A percentile compares a stretch with the other conserved stretches of the same genome.
Conservation (phyloP, 2,888 invertebrate genomes). For the Corythucha ciliata region DNA sequence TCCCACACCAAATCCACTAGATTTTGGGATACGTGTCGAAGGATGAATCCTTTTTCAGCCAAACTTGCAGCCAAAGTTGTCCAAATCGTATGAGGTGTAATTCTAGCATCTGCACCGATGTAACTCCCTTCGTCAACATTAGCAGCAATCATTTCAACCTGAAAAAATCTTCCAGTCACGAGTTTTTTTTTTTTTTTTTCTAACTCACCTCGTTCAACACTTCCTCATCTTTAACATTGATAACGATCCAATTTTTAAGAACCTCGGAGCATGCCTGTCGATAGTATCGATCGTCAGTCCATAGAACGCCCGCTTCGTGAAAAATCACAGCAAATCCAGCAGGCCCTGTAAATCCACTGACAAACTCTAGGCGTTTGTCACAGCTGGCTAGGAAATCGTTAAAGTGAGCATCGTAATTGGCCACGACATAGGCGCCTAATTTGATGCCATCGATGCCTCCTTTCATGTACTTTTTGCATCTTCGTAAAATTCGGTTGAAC, state of each 20-base stretch:
- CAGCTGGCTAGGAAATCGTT: slow-evolving; percentile 83
- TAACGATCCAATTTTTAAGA: slow-evolving; percentile 78
- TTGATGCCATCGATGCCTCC: too few species aligned
- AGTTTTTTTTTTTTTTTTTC: background rate
- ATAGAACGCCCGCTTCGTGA: slow-evolving; percentile 60
- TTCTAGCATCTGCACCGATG: slow-evolving; percentile 69
- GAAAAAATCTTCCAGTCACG: background rate
- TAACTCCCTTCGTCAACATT: slow-evolving; percentile 54
- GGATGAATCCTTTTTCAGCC: slow-evolving; percentile 52
- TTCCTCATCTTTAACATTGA: slow-evolving; percentile 56
- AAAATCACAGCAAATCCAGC: slow-evolving; percentile 84
- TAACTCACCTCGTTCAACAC: background rate
- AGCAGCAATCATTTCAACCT: slow-evolving; percentile 46
- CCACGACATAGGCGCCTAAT: slow-evolving; percentile 22
- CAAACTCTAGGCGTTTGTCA: slow-evolving; percentile 73
- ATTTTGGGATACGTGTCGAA: slow-evolving; percentile 58
- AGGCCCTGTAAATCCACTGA: slow-evolving; percentile 85
- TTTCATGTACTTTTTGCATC: too few species aligned
- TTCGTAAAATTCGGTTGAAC: too few species aligned
- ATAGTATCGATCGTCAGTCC: slow-evolving; percentile 97
- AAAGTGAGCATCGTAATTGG: slow-evolving; percentile 36
- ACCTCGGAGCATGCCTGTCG: slow-evolving; percentile 77
- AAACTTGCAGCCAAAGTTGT: slow-evolving; percentile 49
- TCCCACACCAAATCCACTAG: slow-evolving; percentile 66
- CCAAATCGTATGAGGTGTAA: slow-evolving; percentile 59